Percentiles rank a stretch among this genome's conserved stretches.
phyloP scores from a whole-genome alignment of 2,888 invertebrate genomes.

The Acanthosepion pharaonis region DNA sequence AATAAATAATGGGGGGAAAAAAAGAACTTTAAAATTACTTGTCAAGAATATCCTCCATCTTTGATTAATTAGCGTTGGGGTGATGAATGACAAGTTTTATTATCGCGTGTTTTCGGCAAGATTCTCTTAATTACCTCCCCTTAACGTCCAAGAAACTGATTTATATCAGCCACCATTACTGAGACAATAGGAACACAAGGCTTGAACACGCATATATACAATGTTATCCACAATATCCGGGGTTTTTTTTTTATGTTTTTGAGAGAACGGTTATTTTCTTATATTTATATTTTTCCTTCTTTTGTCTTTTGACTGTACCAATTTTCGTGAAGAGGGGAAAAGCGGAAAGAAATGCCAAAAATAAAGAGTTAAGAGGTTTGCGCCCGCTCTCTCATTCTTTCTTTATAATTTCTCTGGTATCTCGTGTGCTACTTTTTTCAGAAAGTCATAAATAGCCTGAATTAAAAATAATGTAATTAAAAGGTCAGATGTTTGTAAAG shows the following conservation, averaged over 20 bases:
- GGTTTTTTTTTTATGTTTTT: background rate
- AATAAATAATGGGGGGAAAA: background rate
- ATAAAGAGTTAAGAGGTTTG: background rate
- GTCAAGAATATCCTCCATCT: background rate
- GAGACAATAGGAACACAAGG: background rate
- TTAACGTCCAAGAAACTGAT: background rate
- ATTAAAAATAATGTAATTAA: background rate
- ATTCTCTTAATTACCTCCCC: slow-evolving; percentile 8
- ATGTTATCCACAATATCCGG: background rate
- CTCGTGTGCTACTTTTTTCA: background rate
- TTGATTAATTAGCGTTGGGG: background rate
- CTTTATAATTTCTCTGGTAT: background rate
- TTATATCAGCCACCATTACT: background rate
- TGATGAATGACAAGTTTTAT: slow-evolving; percentile 33
- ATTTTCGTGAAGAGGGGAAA: background rate
- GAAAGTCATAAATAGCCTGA: background rate
- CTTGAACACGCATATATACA: background rate
- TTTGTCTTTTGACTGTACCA: background rate
- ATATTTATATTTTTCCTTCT: background rate
- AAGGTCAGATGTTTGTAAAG: background rate
- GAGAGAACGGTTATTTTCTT: background rate
- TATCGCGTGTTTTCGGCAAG: slow-evolving; percentile 33
- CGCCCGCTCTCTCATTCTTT: background rate
- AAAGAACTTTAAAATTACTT: background rate
- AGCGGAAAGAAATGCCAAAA: background rate